These are phyloP conservation scores for Chloropsis hardwickii DNA, from an alignment of 2,113 vertebrate genomes.

Conservation along the genomic window DNA sequence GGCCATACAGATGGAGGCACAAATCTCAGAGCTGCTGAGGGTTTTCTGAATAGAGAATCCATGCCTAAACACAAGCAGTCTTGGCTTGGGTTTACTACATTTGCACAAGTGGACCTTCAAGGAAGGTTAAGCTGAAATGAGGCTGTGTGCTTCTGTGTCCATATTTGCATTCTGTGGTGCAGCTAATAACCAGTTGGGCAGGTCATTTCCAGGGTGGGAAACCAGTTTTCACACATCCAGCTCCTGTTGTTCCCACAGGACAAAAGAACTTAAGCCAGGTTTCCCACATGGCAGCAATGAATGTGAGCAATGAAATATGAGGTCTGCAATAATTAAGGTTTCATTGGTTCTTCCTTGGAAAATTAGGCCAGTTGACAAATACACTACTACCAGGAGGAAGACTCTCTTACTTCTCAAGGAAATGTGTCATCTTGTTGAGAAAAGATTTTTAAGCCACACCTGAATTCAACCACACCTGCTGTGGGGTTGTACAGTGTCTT, in stretches of 20 bases:
- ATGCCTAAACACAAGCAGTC: background rate
- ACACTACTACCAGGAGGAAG: background rate
- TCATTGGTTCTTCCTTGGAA: background rate
- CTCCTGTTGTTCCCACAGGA: background rate
- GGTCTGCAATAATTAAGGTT: background rate
- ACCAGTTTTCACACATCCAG: background rate
- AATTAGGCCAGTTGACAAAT: background rate
- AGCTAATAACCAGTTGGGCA: background rate
- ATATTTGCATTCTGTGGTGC: background rate
- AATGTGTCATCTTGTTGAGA: background rate
- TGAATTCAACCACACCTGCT: background rate
- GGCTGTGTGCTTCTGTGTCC: background rate
- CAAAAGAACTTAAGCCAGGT: background rate
- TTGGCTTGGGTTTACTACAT: background rate
- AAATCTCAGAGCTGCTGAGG: background rate
- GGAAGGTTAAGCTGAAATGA: background rate
- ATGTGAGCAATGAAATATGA: background rate
- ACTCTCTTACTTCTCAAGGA: background rate
- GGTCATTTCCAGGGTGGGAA: background rate
- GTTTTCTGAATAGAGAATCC: background rate
- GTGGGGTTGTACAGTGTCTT: background rate
- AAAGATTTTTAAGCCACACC: background rate
- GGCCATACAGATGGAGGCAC: fast-evolving
- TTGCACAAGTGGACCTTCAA: background rate
- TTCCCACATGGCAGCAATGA: background rate